Percentiles rank a stretch among this genome's conserved stretches.
Conservation (phyloP, 2,113 vertebrate species). For the Macaca nemestrina region DNA sequence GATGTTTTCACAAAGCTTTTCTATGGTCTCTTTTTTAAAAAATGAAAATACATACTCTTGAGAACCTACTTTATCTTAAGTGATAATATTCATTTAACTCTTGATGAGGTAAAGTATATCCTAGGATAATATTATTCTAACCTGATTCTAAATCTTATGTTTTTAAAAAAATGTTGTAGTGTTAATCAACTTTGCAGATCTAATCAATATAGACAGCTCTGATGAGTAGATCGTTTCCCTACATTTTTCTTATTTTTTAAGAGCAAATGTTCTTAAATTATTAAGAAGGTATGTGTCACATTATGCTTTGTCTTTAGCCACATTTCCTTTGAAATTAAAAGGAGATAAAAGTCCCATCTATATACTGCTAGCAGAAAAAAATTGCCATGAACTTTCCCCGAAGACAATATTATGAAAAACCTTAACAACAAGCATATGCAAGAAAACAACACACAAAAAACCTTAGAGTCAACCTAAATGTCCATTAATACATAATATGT, state of each 20-base stretch:
- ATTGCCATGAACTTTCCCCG: not conserved
- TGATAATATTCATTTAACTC: not conserved
- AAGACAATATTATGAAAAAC: not conserved
- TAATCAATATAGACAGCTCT: not conserved
- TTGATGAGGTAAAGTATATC: not conserved
- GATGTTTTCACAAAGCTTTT: not conserved
- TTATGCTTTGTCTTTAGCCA: not conserved
- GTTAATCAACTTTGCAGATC: not conserved
- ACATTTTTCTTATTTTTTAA: not conserved
- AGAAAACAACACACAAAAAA: not conserved
- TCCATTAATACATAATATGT: not conserved
- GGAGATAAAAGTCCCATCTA: not conserved
- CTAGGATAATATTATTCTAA: not conserved
- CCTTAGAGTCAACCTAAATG: not conserved
- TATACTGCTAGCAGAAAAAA: not conserved
- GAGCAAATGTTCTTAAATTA: not conserved
- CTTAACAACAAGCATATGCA: not conserved
- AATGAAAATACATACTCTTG: not conserved
- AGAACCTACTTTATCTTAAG: not conserved
- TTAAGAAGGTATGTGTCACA: not conserved
- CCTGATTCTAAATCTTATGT: not conserved
- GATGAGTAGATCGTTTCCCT: not conserved
- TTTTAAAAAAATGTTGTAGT: not conserved
- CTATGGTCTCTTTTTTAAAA: not conserved
- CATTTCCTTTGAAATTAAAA: not conserved